Conservation (phyloP, 2,113 vertebrate genomes). For the Vulpes lagopus region DNA sequence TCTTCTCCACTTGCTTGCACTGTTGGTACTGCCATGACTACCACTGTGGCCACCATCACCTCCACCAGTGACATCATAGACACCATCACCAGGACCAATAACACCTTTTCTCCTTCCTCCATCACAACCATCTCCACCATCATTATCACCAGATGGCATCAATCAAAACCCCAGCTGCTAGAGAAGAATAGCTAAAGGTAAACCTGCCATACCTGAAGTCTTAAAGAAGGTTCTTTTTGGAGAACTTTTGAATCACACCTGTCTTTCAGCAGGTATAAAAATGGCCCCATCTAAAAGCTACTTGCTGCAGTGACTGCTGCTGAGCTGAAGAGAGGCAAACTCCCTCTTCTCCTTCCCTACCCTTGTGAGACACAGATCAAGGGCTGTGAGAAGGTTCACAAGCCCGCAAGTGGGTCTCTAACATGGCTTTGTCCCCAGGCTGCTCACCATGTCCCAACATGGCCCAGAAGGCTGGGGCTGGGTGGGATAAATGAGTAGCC, state of each 20-base stretch:
- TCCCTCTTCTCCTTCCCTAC: neutral
- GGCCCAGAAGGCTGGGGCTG: neutral
- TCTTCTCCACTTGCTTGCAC: neutral
- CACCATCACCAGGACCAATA: neutral
- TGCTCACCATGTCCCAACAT: neutral
- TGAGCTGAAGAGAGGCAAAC: neutral
- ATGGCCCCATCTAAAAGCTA: neutral
- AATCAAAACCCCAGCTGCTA: neutral
- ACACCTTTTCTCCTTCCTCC: neutral
- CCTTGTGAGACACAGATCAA: neutral
- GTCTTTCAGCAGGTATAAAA: neutral
- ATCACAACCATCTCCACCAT: neutral
- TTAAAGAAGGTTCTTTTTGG: neutral
- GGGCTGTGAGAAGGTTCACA: neutral
- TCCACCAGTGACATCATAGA: neutral
- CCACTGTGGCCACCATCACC: neutral
- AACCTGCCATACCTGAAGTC: neutral
- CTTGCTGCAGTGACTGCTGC: neutral
- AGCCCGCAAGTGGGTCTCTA: neutral
- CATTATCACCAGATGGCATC: neutral
- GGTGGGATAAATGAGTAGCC: neutral
- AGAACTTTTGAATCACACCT: slow-evolving; percentile 40
- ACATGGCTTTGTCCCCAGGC: neutral
- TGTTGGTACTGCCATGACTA: neutral
- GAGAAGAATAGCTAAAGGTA: neutral